phyloP scores from a whole-genome alignment of 2,113 vertebrate species.

The Hippocampus comes region DNA sequence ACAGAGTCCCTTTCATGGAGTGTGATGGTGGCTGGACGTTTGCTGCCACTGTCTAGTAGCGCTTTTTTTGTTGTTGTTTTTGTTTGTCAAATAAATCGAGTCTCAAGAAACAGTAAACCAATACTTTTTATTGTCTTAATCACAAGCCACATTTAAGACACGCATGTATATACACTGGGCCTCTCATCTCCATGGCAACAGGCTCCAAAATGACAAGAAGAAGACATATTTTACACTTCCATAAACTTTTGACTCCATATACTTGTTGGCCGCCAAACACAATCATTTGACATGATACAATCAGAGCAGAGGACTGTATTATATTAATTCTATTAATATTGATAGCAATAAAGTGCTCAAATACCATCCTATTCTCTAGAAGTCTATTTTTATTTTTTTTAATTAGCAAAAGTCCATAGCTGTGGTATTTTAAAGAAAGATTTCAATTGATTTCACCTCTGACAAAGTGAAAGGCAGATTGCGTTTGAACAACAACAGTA shows the following conservation, averaged over 20 bases:
- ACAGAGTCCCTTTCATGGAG: too few species aligned
- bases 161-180: not conserved
- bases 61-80: not conserved
- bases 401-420: conserved; percentile 6
- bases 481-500: conserved; percentile 2
- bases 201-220: not conserved
- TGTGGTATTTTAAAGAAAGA: conserved; percentile 16
- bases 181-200: not conserved
- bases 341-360: conserved; percentile 65
- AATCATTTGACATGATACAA: conserved; percentile 64
- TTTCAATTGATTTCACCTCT: not conserved
- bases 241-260: conserved; percentile 58
- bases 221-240: conserved; percentile 34
- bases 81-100: not conserved
- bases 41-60: too few species aligned
- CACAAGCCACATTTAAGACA: conserved; percentile 1
- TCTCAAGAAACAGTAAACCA: not conserved
- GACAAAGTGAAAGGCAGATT: conserved; percentile 5
- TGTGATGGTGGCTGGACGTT: too few species aligned
- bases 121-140: not conserved
- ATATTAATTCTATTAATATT: not conserved
- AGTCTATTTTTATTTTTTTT: conserved; percentile 5
- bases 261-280: conserved; percentile 56
- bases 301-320: conserved; percentile 51
- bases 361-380: conserved; percentile 38